phyloP scores from a whole-genome alignment of 2,888 invertebrate genomes.

The Diadegma fenestrale region DNA sequence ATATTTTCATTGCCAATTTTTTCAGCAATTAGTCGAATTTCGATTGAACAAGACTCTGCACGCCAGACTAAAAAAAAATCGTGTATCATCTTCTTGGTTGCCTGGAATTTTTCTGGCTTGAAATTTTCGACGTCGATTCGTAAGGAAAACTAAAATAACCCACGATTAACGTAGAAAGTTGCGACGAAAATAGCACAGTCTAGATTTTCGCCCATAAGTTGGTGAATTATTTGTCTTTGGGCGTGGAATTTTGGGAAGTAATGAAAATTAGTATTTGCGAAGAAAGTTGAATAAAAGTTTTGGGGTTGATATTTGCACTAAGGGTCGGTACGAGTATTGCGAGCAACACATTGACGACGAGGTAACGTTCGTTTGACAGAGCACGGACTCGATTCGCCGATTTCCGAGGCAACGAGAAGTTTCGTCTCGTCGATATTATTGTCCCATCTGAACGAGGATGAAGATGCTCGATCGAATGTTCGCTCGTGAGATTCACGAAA shows the following conservation, averaged over 20 bases:
- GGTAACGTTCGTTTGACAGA: constrained; percentile 33
- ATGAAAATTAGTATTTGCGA: neutral
- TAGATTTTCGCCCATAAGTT: neutral
- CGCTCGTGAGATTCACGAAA: neutral
- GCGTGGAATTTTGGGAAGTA: neutral
- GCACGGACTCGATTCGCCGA: constrained; percentile 49
- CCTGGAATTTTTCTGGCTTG: constrained; percentile 1
- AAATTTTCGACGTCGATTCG: neutral
- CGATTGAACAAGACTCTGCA: neutral
- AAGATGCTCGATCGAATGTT: neutral
- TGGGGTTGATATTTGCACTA: constrained; percentile 8
- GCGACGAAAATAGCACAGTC: neutral
- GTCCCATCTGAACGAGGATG: constrained; percentile 1
- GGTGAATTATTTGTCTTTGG: constrained; percentile 2
- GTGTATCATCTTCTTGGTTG: neutral
- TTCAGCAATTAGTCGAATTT: neutral
- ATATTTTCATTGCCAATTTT: constrained; percentile 1
- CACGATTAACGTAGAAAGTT: neutral
- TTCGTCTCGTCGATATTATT: constrained; percentile 39
- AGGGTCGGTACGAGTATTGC: constrained; percentile 22
- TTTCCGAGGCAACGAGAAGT: constrained; percentile 44
- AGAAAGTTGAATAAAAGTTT: neutral
- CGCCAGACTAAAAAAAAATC: neutral
- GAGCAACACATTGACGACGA: constrained; percentile 31
- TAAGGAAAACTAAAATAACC: neutral